These are phyloP conservation scores for Neoarius graeffei DNA, from an alignment of 2,113 vertebrate species.

Conservation along the genomic window DNA sequence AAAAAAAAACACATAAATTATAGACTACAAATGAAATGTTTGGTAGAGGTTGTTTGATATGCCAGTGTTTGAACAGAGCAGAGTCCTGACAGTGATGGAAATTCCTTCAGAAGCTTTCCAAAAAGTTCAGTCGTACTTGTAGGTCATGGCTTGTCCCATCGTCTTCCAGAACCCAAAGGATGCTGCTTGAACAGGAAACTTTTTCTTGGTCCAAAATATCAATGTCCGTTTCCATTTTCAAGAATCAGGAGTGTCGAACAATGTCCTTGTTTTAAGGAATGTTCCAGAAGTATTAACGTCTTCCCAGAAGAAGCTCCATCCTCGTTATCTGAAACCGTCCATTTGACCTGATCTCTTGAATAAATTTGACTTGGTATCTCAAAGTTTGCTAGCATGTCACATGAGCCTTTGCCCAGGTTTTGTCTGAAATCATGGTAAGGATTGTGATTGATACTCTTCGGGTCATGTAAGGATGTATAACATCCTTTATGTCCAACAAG, in stretches of 20 bases:
- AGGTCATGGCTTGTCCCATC: constrained; percentile 23
- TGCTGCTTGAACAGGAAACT: constrained; percentile 6
- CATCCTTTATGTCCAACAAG: not conserved
- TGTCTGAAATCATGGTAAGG: not conserved
- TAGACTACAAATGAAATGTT: constrained; percentile 59
- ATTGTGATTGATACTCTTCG: not conserved
- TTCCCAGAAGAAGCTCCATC: not conserved
- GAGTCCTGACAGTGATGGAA: constrained; percentile 46
- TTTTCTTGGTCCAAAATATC: not conserved
- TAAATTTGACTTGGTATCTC: not conserved
- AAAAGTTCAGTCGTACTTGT: constrained; percentile 36
- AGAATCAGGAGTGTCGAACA: not conserved
- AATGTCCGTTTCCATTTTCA: not conserved
- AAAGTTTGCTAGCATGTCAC: not conserved
- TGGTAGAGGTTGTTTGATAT: constrained; percentile 43
- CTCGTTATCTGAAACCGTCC: not conserved
- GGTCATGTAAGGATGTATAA: not conserved
- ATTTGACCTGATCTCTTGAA: not conserved
- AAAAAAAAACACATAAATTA: constrained; percentile 74
- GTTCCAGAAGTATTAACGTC: not conserved
- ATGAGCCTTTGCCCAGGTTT: not conserved
- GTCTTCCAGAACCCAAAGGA: constrained; percentile 41
- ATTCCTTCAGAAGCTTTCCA: constrained; percentile 67
- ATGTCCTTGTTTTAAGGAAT: constrained; percentile 31
- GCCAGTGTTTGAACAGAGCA: constrained; percentile 51